Evolutionary conservation across 2,797 vertebrate genomes (phyloP).

Genomic region (Hydrolagus colliei): DNA sequence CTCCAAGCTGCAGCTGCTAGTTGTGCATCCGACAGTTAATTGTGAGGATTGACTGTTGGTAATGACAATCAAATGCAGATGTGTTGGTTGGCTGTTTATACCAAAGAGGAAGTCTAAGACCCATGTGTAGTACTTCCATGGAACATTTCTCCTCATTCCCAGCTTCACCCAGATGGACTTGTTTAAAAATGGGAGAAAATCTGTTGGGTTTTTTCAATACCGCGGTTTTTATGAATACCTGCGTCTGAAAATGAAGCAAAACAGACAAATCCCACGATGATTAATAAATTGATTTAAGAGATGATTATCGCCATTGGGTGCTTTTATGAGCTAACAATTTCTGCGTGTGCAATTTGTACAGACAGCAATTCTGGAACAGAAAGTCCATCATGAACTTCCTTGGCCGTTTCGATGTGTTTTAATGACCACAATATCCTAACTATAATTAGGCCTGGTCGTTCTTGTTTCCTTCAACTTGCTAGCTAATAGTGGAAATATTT

Average conservation of each 20-base stretch:
- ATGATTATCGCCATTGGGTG: neutral
- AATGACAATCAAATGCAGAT: neutral
- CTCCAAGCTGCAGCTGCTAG: neutral
- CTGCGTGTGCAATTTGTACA: neutral
- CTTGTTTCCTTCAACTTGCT: neutral
- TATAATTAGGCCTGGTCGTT: neutral
- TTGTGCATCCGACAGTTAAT: neutral
- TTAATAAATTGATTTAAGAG: neutral
- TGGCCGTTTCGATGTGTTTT: neutral
- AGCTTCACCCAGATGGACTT: neutral
- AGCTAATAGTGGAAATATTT: too few species aligned
- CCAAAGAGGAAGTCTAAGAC: neutral
- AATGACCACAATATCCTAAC: neutral
- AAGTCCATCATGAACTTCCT: neutral
- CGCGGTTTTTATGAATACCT: neutral
- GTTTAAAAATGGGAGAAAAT: neutral
- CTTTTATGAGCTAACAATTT: neutral
- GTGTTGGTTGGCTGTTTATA: neutral
- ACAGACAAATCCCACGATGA: neutral
- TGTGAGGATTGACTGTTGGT: neutral
- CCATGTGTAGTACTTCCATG: neutral
- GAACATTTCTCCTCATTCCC: neutral
- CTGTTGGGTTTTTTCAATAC: slow-evolving; percentile 4
- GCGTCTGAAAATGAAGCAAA: neutral
- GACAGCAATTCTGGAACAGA: neutral